These are phyloP conservation scores for Periophthalmodon schlosseri DNA, from an alignment of 2,113 vertebrate genomes.

Conservation along the genomic window DNA sequence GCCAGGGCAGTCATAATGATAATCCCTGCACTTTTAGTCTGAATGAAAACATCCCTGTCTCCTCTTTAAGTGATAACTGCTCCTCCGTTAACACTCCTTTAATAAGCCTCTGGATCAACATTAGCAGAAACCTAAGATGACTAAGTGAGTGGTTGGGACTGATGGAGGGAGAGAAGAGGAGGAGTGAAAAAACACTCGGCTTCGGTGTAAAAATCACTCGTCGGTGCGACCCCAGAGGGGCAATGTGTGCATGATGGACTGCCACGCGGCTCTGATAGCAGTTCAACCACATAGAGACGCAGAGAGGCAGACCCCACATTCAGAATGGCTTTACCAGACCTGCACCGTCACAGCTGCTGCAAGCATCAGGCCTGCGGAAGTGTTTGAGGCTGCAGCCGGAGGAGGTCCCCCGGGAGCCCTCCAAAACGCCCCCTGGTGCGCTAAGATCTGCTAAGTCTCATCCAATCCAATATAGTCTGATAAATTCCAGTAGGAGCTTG, in stretches of 20 bases:
- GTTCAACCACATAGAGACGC: slow-evolving; percentile 35
- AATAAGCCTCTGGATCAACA: slow-evolving; percentile 36
- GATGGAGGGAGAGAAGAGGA: slow-evolving; percentile 38
- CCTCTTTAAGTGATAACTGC: slow-evolving; percentile 25
- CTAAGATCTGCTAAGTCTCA: slow-evolving; percentile 12
- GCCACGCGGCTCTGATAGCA: slow-evolving; percentile 49
- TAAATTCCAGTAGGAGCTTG: neutral
- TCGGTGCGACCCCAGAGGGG: slow-evolving; percentile 47
- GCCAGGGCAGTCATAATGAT: neutral
- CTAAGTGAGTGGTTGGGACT: slow-evolving; percentile 44
- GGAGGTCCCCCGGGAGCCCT: slow-evolving; percentile 40
- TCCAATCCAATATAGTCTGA: slow-evolving; percentile 28
- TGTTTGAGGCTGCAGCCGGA: slow-evolving; percentile 38
- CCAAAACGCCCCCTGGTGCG: slow-evolving; percentile 26
- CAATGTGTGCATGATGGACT: slow-evolving; percentile 56
- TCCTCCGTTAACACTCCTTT: slow-evolving; percentile 50
- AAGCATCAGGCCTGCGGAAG: slow-evolving; percentile 60
- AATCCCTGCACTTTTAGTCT: neutral
- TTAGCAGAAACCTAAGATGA: slow-evolving; percentile 35
- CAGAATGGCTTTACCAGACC: slow-evolving; percentile 69
- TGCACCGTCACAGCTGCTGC: slow-evolving; percentile 65
- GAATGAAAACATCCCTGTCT: slow-evolving; percentile 24
- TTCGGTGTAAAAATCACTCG: slow-evolving; percentile 44
- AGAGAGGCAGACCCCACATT: slow-evolving; percentile 47
- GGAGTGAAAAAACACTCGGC: slow-evolving; percentile 8